Conservation (phyloP, 2,888 invertebrate genomes). For the Polymixis flavicincta region DNA sequence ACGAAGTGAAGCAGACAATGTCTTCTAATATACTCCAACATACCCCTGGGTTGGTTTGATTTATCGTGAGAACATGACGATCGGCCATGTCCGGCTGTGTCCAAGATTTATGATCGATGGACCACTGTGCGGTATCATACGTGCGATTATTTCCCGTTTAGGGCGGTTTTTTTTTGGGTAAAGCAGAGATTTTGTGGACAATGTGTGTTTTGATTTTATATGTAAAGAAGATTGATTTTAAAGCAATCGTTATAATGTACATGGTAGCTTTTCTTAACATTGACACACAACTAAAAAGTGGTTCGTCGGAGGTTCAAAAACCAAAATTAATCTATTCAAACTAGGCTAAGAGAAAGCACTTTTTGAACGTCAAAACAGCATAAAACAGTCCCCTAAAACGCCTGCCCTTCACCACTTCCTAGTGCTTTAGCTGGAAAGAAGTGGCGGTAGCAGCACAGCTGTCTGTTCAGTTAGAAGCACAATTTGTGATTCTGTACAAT, state of each 20-base stretch:
- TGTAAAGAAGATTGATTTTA: too few relatives aligned
- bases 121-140: conserved; percentile 51
- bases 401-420: too few relatives aligned
- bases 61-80: conserved; percentile 87
- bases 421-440: too few relatives aligned
- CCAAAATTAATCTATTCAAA: too few relatives aligned
- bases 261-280: neutral
- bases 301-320: too few relatives aligned
- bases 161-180: conserved; percentile 52
- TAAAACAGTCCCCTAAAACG: too few relatives aligned
- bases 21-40: conserved; percentile 69
- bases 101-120: conserved; percentile 81
- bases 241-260: too few relatives aligned
- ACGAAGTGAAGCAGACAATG: conserved; percentile 53
- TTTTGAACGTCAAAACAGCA: too few relatives aligned
- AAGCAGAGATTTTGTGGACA: conserved; percentile 29
- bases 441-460: too few relatives aligned
- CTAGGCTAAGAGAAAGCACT: too few relatives aligned
- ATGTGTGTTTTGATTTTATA: conserved; percentile 18
- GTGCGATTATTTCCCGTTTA: conserved; percentile 65
- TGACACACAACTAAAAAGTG: neutral
- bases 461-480: too few relatives aligned
- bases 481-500: too few relatives aligned
- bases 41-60: conserved; percentile 75
- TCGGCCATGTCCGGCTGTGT: conserved; percentile 70